Base-by-base conservation (phyloP, 2,888 invertebrate genomes). In the Chymomyza procnemis region DNA sequence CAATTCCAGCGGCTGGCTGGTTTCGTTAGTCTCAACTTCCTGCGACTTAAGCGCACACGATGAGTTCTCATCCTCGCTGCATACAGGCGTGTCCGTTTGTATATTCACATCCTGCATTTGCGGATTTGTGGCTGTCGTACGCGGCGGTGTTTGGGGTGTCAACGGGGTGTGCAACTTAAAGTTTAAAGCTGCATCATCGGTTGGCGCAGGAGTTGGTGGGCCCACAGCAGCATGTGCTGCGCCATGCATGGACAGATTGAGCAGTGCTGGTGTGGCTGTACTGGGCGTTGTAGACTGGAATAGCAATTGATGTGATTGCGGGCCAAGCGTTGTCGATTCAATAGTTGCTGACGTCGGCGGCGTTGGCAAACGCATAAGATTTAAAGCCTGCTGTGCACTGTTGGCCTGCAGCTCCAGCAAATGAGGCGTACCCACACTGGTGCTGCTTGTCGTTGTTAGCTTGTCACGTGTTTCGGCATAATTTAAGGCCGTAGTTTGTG, bases 41-140 rank as follows among this genome's bases (percentile, higher is more conserved):
- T 56, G 56, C 50, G 73, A 67, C 56, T 72, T 75, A 0, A 85
- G 76, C 21, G 84, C 76, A 47, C 87, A 86, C 50, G 80, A 79
- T 0, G 83, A 87, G 64, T 78, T 88, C 66, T 90, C 95, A 74
- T 95, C 95, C 64, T 95, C 95, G 78, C 94, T 95, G 69, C 80
- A 93, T 2, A 92, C 91, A 0, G 95, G 94, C 19, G 95, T 94
- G 83, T 96, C 96, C 0, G 96, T 96, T 91, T 96, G 96, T 87
- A 96, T 96, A 61, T 95, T 95, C 0, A 96, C 96, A 84, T 96
- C 96, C 88, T 93, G 96, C n/a, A 95, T 95, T 70, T 93, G 14
- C 34, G 64, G 6, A 59, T 19, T 46, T 46, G 46, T 12, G 22
- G 50, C 47, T n/a, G 46, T 30, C 8, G 46, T 47, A 18, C 72